Conservation (phyloP, 2,797 vertebrate species). For the Hydrophis major region DNA sequence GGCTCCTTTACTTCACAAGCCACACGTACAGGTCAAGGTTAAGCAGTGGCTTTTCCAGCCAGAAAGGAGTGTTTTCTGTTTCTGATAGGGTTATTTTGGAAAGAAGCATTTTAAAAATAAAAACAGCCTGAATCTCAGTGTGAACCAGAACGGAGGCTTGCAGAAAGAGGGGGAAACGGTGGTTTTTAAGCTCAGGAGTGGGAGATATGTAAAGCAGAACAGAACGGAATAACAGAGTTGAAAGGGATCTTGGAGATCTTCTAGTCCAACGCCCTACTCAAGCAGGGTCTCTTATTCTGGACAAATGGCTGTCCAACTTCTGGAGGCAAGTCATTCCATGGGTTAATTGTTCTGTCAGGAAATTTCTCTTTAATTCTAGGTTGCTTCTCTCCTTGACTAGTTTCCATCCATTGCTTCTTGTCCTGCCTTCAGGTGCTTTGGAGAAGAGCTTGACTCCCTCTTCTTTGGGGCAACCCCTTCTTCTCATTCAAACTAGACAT, state of each 20-base stretch:
- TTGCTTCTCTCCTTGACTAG: not conserved
- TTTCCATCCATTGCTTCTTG: not conserved
- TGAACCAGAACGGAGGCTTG: not conserved
- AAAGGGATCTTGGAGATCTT: not conserved
- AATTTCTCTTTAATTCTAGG: not conserved
- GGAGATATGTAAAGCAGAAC: not conserved
- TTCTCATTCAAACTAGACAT: too few relatives aligned
- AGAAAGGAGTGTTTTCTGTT: not conserved
- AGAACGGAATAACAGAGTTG: not conserved
- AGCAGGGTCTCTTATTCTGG: not conserved
- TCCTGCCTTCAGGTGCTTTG: not conserved
- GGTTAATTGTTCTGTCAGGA: not conserved
- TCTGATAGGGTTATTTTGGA: not conserved
- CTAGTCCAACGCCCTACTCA: not conserved
- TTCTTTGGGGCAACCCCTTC: too few relatives aligned
- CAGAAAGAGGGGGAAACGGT: not conserved
- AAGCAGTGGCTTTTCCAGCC: not conserved
- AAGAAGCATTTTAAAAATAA: not conserved
- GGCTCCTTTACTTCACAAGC: not conserved
- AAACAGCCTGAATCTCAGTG: not conserved
- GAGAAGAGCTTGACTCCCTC: not conserved
- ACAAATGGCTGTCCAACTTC: not conserved
- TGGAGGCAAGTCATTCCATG: not conserved
- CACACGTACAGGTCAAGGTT: constrained; percentile 40
- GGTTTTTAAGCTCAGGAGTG: not conserved